Evolutionary conservation across 1,140 invertebrate genomes (phyloP), one percentile per base, ranked within the genome.

Genomic region (Tetragonula clypearis): DNA sequence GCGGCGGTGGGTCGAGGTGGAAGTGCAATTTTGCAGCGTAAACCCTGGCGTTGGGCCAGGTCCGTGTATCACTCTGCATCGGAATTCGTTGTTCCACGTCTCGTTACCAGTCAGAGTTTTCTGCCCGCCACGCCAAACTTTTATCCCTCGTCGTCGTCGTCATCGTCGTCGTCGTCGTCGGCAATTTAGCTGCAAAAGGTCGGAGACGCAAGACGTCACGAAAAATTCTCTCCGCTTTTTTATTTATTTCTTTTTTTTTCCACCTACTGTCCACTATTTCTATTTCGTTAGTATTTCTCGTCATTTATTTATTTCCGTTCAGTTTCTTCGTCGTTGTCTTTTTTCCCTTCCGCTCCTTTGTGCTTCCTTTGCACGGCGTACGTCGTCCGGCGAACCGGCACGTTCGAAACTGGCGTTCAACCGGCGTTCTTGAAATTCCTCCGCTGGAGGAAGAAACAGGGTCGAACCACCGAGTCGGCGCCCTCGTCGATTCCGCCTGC

Each of bases 31-130:
- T 92, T 90, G 88, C 91, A 92, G 88, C 90, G 89, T 89, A 91
- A 92, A 92, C 87, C 87, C 91, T 93, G 92, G 92, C 92, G 84
- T 41, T 66, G 87, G 76, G 91, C 92, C 92, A 93, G 86, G 78
- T 77, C 88, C 92, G 90, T 92, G 92, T 92, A 93, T 93, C 92
- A 92, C 91, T 92, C 88, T 82, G 88, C 91, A 92, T 92, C 87
- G 92, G 92, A 92, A 92, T 93, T 92, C 92, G 91, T 92, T 92
- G 92, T 92, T 92, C 90, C 91, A 90, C 90, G 91, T 92, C 91
- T 93, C 90, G 92, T 93, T 93, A 92, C 92, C 86, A 86, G 87
- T 90, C 86, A 75, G 80, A 91, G 91, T 92, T 92, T 91, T 91
- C 90, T 89, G 84, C 87, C 69, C 83, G 77, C 79, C 77, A 72